Base-by-base conservation (phyloP, 2,888 invertebrate genomes). In the Acrobasis repandana region DNA sequence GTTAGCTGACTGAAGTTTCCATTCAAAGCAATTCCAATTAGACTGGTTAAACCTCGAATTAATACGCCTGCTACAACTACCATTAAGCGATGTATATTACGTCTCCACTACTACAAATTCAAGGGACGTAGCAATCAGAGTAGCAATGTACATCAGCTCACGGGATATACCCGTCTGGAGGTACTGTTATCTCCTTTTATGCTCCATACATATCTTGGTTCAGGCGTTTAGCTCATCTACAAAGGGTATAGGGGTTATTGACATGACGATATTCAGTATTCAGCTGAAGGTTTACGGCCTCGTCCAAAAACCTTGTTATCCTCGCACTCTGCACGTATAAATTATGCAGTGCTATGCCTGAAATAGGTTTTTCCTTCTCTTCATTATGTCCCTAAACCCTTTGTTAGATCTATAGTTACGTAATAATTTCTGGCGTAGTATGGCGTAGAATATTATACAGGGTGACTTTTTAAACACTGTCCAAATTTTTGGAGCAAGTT, bases 291-390 rank as follows among this genome's bases (percentile, higher is more conserved):
- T 58, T 58, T 58, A 58, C 34, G 49, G 49, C n/a, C 14, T 16
- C 48, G 33, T 38, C 58, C 34, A 49, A 50, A 56, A 56, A 58
- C 36, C 58, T 58, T 49, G 58, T 58, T 49, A 49, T 58, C 49
- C 36, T 20, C 58, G n/a, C 48, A 58, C 49, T 34, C 58, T 9
- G 18, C 43, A n/a, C 14, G 47, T 47, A 58, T 58, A 58, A 18
- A 49, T 49, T 49, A 58, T 48, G 58, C 49, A 58, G 10, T 36
- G 49, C n/a, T 20, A 18, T 20, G 28, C 56, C 43, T n/a, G 10
- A 43, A 56, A 56, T 46, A 56, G 56, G 20, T 56, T 56, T 56
- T 56, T 56, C 54, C 18, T 38, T 56, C 11, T 11, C 46, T 14
- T 43, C 18, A 43, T 56, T 43, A 56, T 11, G 16, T 15, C 1